Evolutionary conservation across 2,113 vertebrate genomes (phyloP).

Genomic region (Dicentrarchus labrax): DNA sequence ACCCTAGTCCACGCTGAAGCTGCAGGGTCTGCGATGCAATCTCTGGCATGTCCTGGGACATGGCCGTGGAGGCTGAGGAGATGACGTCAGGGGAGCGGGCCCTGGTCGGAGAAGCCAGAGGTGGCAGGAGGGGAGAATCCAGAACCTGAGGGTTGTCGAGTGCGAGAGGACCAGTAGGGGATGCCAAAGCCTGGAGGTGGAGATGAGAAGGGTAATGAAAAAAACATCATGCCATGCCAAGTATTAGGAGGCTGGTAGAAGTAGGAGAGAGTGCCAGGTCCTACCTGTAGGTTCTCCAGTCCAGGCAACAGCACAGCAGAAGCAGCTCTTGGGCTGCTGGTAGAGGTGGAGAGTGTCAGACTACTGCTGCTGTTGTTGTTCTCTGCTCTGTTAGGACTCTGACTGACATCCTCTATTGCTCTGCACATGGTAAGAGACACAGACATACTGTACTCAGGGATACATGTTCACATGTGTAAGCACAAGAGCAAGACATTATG

Average conservation of each 20-base stretch:
- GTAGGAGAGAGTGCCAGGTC: background rate
- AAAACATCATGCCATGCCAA: background rate
- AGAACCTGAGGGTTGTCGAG: slow-evolving; percentile 89
- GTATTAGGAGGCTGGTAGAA: background rate
- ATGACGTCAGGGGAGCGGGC: slow-evolving; percentile 97
- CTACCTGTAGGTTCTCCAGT: slow-evolving; percentile 90
- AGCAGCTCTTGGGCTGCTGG: slow-evolving; percentile 86
- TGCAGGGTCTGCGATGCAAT: slow-evolving; percentile 94
- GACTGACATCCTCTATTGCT: slow-evolving; percentile 88
- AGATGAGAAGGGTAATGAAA: background rate
- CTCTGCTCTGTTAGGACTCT: slow-evolving; percentile 90
- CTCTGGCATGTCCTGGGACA: slow-evolving; percentile 97
- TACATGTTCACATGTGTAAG: background rate
- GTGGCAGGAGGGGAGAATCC: slow-evolving; percentile 89
- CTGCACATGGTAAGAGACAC: slow-evolving; percentile 79
- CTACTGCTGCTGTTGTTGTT: slow-evolving; percentile 79
- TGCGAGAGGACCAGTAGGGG: slow-evolving; percentile 84
- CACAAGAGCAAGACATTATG: background rate
- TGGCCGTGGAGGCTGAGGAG: slow-evolving; percentile 95
- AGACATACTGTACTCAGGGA: background rate
- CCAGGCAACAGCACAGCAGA: slow-evolving; percentile 90
- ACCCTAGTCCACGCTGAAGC: slow-evolving; percentile 68
- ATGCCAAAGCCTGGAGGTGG: slow-evolving; percentile 75
- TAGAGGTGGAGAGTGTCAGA: slow-evolving; percentile 81
- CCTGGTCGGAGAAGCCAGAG: slow-evolving; percentile 92